Evolutionary conservation across 2,888 invertebrate genomes (phyloP).

Genomic region (Linyphia triangularis): DNA sequence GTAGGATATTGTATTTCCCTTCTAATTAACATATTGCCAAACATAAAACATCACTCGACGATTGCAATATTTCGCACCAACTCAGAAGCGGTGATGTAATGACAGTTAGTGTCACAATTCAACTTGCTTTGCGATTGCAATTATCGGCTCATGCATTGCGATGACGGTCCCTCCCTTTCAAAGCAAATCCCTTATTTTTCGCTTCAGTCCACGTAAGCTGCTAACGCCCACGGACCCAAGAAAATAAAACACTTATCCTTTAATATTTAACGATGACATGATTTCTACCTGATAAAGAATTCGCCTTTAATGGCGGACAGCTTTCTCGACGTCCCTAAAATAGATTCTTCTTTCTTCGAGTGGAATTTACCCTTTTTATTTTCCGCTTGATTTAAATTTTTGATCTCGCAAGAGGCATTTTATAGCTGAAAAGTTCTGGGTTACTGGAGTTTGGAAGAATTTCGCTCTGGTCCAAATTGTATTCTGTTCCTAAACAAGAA

Average conservation of each 20-base stretch:
- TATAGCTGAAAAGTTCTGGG: background rate
- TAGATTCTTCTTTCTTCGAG: constrained; percentile 17
- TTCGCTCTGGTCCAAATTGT: constrained; percentile 28
- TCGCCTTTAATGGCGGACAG: constrained; percentile 22
- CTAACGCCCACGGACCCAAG: constrained; percentile 37
- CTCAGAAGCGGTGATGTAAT: too few species aligned
- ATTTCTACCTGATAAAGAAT: constrained; percentile 57
- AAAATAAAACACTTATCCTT: constrained; percentile 46
- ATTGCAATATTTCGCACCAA: too few species aligned
- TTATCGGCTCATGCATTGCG: background rate
- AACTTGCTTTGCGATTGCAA: too few species aligned
- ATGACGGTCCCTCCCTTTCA: background rate
- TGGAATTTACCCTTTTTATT: background rate
- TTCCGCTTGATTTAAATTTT: constrained; percentile 36
- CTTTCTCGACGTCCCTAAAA: background rate
- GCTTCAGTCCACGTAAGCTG: constrained; percentile 43
- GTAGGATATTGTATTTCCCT: too few species aligned
- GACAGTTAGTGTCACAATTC: too few species aligned
- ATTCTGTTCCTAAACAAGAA: background rate
- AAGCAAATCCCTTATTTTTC: constrained; percentile 35
- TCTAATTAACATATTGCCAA: too few species aligned
- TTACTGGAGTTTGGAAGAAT: constrained; percentile 39
- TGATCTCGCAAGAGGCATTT: constrained; percentile 1
- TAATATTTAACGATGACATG: constrained; percentile 66
- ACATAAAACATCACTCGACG: too few species aligned